These are phyloP conservation scores for Gymnobelideus leadbeateri DNA, from an alignment of 2,113 vertebrate species.

Conservation along the genomic window DNA sequence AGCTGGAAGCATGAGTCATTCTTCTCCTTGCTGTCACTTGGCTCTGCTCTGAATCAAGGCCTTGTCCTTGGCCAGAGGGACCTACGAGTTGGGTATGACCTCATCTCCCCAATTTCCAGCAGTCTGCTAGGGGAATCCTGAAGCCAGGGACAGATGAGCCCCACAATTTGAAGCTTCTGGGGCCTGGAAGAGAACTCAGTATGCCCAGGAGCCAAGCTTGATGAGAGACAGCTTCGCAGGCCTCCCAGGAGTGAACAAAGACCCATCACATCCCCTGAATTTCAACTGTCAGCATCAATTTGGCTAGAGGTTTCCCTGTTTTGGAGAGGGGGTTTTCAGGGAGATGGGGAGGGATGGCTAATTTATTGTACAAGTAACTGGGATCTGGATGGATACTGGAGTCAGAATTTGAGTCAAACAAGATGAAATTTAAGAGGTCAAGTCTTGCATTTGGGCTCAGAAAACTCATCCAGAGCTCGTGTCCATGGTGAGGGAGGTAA, in stretches of 20 bases:
- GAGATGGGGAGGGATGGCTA: background rate
- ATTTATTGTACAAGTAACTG: background rate
- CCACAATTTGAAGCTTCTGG: background rate
- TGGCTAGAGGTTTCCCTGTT: background rate
- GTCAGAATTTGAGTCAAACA: background rate
- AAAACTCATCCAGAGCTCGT: background rate
- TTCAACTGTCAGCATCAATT: conserved; percentile 9
- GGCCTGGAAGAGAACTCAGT: background rate
- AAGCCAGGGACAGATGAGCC: background rate
- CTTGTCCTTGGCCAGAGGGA: background rate
- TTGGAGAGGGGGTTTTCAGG: background rate
- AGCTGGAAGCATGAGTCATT: background rate
- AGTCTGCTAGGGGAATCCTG: background rate
- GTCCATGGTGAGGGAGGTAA: background rate
- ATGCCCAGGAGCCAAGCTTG: background rate
- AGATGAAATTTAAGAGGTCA: background rate
- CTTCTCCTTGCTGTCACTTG: background rate
- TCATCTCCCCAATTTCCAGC: conserved; percentile 5
- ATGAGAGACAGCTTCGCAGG: background rate
- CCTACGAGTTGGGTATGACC: background rate
- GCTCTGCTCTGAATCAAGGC: background rate
- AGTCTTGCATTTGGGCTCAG: background rate
- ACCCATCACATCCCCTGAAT: background rate
- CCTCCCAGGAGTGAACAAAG: background rate
- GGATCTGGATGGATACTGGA: background rate